phyloP scores from a whole-genome alignment of 30 jellyfish, hydroid and myxozoan genomes.

The Cassiopea xamachana region DNA sequence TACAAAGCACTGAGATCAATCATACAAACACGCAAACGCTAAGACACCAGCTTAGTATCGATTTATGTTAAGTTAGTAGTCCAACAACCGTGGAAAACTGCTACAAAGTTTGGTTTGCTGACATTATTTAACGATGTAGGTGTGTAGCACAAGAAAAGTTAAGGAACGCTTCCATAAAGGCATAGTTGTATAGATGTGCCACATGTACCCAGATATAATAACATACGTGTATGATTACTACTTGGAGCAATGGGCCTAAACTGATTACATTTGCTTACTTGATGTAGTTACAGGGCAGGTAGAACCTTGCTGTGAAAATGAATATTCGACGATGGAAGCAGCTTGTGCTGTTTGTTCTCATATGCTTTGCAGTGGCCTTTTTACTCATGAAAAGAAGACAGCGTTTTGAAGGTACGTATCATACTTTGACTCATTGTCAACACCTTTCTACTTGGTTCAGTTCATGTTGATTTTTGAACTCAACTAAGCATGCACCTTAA shows the following conservation, averaged over 20 bases:
- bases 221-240: background rate
- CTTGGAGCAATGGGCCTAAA: background rate
- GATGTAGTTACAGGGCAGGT: background rate
- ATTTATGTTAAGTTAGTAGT: too few species aligned
- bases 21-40: too few species aligned
- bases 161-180: background rate
- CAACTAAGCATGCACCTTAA: too few species aligned
- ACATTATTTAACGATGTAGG: too few species aligned
- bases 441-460: background rate
- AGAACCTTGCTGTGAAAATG: slow-evolving; percentile 3
- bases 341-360: slow-evolving; percentile 2
- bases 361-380: slow-evolving; percentile 36
- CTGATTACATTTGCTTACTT: background rate
- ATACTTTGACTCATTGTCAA: background rate
- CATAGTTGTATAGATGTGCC: background rate
- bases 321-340: slow-evolving; percentile 27
- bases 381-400: slow-evolving; percentile 30
- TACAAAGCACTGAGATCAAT: too few species aligned
- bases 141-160: background rate
- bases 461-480: too few species aligned
- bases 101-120: too few species aligned
- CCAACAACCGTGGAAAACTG: too few species aligned
- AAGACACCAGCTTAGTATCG: too few species aligned
- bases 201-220: background rate
- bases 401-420: slow-evolving; percentile 26